These are phyloP conservation scores for Psilopogon haemacephalus DNA, from an alignment of 2,113 vertebrate genomes.

Conservation along the genomic window DNA sequence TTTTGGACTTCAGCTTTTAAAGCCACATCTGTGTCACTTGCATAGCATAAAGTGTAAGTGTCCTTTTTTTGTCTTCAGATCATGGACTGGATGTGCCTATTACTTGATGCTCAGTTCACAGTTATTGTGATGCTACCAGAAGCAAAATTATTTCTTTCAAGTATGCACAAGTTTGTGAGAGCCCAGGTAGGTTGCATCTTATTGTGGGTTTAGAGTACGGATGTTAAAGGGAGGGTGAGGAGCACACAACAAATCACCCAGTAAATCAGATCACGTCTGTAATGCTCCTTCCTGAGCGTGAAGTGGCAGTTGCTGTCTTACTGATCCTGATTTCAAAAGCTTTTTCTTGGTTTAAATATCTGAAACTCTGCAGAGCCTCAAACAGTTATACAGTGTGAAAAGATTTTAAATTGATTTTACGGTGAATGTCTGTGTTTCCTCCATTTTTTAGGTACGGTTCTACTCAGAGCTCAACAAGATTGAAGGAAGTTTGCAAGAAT, in stretches of 20 bases:
- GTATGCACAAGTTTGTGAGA: slow-evolving; percentile 86
- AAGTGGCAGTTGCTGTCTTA: neutral
- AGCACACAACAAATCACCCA: neutral
- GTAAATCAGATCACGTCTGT: neutral
- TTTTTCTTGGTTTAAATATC: neutral
- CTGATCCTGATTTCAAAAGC: neutral
- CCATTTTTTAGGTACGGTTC: slow-evolving; percentile 81
- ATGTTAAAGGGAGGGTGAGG: neutral
- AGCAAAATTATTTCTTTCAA: slow-evolving; percentile 82
- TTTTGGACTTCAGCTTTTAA: neutral
- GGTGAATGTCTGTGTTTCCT: neutral
- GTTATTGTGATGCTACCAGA: slow-evolving; percentile 91
- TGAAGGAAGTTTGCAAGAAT: slow-evolving; percentile 85
- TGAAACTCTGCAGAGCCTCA: neutral
- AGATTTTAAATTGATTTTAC: neutral
- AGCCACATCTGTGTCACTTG: neutral
- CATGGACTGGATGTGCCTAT: slow-evolving; percentile 93
- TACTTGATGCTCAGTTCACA: slow-evolving; percentile 94
- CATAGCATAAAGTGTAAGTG: neutral
- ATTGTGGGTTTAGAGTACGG: neutral
- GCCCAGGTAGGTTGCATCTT: slow-evolving; percentile 83
- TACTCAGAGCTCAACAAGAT: slow-evolving; percentile 93
- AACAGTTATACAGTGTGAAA: neutral
- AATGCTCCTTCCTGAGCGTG: neutral
- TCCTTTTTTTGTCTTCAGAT: slow-evolving; percentile 73